These are phyloP conservation scores for Drosophila varians DNA, from an alignment of 1,140 invertebrate species.

Conservation along the genomic window DNA sequence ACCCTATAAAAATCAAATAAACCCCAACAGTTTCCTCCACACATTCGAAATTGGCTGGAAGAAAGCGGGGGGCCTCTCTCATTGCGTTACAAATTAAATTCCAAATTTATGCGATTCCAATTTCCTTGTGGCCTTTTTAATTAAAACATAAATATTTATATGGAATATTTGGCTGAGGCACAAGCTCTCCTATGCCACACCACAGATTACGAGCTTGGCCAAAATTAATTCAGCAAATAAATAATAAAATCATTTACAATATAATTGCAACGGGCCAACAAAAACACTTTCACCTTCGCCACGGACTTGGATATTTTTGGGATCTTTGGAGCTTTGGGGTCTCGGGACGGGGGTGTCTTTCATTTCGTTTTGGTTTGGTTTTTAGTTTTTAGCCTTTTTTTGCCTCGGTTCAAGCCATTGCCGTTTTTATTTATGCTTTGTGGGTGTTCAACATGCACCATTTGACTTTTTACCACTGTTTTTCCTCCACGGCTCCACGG, in stretches of 20 bases:
- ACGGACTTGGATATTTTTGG: slow-evolving; percentile 34
- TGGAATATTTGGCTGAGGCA: slow-evolving; percentile 65
- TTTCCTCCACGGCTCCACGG: slow-evolving; percentile 15
- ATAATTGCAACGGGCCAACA: slow-evolving; percentile 71
- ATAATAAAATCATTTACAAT: slow-evolving; percentile 82
- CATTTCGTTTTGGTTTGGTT: slow-evolving; percentile 1
- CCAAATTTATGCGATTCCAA: slow-evolving; percentile 74
- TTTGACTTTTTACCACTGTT: slow-evolving; percentile 77
- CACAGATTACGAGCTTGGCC: slow-evolving; percentile 20
- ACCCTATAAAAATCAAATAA: slow-evolving; percentile 73
- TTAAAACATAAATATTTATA: slow-evolving; percentile 82
- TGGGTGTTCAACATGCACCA: slow-evolving; percentile 79
- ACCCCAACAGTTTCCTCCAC: slow-evolving; percentile 46
- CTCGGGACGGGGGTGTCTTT: slow-evolving; percentile 4
- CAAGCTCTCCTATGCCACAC: slow-evolving; percentile 19
- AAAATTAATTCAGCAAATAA: slow-evolving; percentile 80
- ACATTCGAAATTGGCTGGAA: background rate
- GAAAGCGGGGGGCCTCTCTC: background rate
- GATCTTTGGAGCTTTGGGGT: background rate
- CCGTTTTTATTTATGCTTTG: slow-evolving; percentile 78
- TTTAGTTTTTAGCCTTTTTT: slow-evolving; percentile 2
- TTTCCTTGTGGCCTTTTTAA: slow-evolving; percentile 81
- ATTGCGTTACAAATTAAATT: slow-evolving; percentile 59
- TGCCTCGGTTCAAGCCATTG: slow-evolving; percentile 49
- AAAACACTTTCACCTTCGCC: slow-evolving; percentile 79